Base-by-base conservation (phyloP, 2,797 vertebrate genomes). In the Pipistrellus pygmaeus region DNA sequence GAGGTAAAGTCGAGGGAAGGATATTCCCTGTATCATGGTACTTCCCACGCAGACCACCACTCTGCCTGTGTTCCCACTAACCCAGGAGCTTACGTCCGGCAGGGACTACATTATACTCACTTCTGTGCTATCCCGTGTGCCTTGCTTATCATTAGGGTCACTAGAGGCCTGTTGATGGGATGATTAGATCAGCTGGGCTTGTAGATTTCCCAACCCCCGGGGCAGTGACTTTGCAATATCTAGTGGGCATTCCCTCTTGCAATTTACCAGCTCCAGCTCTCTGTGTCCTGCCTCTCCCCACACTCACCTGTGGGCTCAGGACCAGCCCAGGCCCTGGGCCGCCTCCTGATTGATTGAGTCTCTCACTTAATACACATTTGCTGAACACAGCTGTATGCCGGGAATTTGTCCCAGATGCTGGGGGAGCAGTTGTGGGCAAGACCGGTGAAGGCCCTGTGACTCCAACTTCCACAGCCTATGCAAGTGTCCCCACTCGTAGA, bases 381-480 rank as follows among this genome's bases (percentile, higher is more conserved):
- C 23, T 51, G 62, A 71, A 25, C 15, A 32, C 32, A 38, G 4
- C 32, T 35, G 11, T 5, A 11, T 25, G 23, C 30, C 1, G 5
- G 75, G 30, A 14, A 3, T 44, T 27, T 27, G 18, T 72, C 46
- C 25, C 53, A 55, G 82, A 35, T 30, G 2, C 38, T 12, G 35
- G 41, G 30, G 62, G 66, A 66, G 6, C 0, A 0, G 30, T 11
- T 0, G 25, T 64, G 44, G 82, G 44, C 69, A 14, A 53, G 35
- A 4, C 21, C 25, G 44, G 15, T 21, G 21, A 6, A 7, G n/a
- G 23, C 6, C 38, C 62, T 21, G 53, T 17, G 2, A 62, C 8
- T 20, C 41, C 3, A 27, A 3, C 8, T 23, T 46, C 73, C 9
- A 0, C 2, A 57, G 55, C 12, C n/a, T 6, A 0, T 10, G 32